Percentiles rank a stretch among this genome's conserved stretches.
Conservation (phyloP, 2,888 invertebrate genomes). For the Acleris laterana region DNA sequence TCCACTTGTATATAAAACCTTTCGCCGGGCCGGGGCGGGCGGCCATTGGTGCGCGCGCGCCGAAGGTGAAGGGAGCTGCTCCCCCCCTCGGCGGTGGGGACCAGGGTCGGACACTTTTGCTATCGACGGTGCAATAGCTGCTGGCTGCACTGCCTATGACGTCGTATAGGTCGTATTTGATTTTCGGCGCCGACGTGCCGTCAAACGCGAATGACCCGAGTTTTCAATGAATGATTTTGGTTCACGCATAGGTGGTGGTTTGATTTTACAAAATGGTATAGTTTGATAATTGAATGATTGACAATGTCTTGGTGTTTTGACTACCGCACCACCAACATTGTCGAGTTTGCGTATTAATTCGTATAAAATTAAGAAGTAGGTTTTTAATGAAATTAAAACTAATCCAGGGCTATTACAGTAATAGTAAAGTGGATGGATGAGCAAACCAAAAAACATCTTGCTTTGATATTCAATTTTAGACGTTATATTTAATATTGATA, state of each 20-base stretch:
- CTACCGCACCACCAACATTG: no score
- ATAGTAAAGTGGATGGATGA: no score
- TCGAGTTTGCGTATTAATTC: no score
- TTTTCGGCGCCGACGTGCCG: slow-evolving; percentile 52
- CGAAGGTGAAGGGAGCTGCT: slow-evolving; percentile 79
- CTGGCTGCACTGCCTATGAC: slow-evolving; percentile 59
- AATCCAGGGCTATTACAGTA: no score
- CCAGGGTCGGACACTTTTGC: slow-evolving; percentile 84
- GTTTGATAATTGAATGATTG: no score
- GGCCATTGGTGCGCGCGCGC: slow-evolving; percentile 76
- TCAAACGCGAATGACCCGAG: background rate
- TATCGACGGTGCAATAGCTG: slow-evolving; percentile 71
- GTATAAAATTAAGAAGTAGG: no score
- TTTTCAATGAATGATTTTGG: slow-evolving; percentile 14
- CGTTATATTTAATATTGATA: no score
- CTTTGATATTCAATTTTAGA: no score
- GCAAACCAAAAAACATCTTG: no score
- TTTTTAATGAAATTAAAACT: no score
- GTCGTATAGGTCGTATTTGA: slow-evolving; percentile 60
- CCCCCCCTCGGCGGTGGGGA: slow-evolving; percentile 61
- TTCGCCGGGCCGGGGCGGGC: slow-evolving; percentile 82
- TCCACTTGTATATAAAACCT: slow-evolving; percentile 87
- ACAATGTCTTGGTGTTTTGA: no score
- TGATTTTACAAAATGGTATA: no score
- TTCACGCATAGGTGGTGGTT: background rate